Base-by-base conservation (phyloP, 2,113 vertebrate genomes). In the Aleadryas rufinucha region DNA sequence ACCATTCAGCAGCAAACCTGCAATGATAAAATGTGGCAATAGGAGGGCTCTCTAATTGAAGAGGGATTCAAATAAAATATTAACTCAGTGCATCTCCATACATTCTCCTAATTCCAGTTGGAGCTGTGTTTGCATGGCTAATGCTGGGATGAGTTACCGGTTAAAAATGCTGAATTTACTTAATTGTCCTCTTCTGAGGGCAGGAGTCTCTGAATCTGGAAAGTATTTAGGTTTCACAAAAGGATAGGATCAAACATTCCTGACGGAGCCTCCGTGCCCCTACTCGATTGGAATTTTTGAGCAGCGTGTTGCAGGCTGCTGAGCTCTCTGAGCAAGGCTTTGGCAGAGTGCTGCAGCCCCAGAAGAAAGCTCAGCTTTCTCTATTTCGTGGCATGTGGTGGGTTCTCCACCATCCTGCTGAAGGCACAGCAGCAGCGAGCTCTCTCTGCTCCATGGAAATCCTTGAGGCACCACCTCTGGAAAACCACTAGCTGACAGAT, bases 401-500 rank as follows among this genome's bases (percentile, higher is more conserved):
- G 53, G 53, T 74, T 93, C 88, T 35, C 37, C 64, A 44, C 81
- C 9, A 3, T 44, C 75, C 85, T 44, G 70, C 39, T 75, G 64
- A 81, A 96, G 82, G 64, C 50, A 86, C 4, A 7, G 19, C 8
- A 21, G 66, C 87, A 90, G 60, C 53, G 75, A 95, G 74, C 42
- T 50, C 44, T 72, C 37, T 31, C 84, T 26, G 15, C 84, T 57
- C 80, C 23, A 10, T 7, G 7, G 90, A 88, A 95, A 65, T 28
- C 33, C 59, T 78, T 20, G 35, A 54, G 72, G 64, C 37, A 84
- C 24, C 4, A 0, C 7, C 45, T 63, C 96, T 97, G 93, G 92
- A 93, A 97, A 98, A 96, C 92, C 65, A 50, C 87, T 95, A 75
- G 53, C 50, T 85, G 79, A 89, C 42, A 90, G 84, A 41, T 39